phyloP scores from a whole-genome alignment of 1,140 invertebrate genomes.

The Micrasema longulum region DNA sequence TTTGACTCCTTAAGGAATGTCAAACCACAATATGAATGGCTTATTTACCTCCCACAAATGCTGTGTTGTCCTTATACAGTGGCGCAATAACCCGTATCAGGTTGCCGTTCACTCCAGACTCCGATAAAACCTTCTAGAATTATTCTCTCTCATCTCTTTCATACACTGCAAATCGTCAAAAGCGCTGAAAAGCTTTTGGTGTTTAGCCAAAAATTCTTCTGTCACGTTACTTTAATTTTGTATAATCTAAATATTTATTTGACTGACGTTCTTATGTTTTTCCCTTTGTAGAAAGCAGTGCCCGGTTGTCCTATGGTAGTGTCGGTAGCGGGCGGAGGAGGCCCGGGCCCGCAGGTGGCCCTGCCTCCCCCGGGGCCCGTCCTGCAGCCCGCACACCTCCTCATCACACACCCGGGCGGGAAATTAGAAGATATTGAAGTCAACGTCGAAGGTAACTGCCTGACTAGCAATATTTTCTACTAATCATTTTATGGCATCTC shows the following conservation, averaged over 20 bases:
- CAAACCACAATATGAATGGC: too few species aligned
- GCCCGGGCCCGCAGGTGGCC: constrained; percentile 78
- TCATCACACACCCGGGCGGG: constrained; percentile 81
- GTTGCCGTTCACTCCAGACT: too few species aligned
- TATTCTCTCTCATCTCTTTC: not conserved
- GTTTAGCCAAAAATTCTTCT: too few species aligned
- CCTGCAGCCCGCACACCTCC: constrained; percentile 73
- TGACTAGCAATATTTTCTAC: too few species aligned
- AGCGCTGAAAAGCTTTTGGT: too few species aligned
- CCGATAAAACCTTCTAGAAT: too few species aligned
- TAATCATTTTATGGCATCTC: too few species aligned
- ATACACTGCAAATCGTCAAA: not conserved
- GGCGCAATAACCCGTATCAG: too few species aligned
- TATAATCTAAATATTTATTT: not conserved
- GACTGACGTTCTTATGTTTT: too few species aligned
- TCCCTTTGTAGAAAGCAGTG: constrained; percentile 69
- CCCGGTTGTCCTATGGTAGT: constrained; percentile 86
- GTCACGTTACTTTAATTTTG: constrained; percentile 27
- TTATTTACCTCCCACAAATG: too few species aligned
- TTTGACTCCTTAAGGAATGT: too few species aligned
- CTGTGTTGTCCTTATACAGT: too few species aligned
- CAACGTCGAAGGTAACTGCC: constrained; percentile 87
- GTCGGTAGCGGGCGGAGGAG: constrained; percentile 79
- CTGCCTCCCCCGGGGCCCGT: constrained; percentile 75
- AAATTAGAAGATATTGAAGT: constrained; percentile 92